Evolutionary conservation across 2,888 invertebrate genomes (phyloP).

Genomic region (Ornithoptera priamus): DNA sequence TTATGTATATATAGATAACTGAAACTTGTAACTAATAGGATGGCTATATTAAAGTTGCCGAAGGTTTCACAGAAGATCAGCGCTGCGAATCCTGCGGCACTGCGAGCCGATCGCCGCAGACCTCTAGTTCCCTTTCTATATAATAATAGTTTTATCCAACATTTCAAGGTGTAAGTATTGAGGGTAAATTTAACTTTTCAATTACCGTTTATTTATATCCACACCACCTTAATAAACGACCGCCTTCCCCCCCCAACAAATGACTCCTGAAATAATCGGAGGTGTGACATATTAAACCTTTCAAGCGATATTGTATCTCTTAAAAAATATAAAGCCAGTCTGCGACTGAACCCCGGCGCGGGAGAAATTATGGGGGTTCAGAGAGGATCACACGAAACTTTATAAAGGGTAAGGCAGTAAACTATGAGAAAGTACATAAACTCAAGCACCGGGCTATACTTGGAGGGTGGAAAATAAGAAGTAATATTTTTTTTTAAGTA

Average conservation of each 20-base stretch:
- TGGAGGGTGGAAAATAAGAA: constrained; percentile 14
- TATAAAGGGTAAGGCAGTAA: constrained; percentile 30
- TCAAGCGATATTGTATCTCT: constrained; percentile 16
- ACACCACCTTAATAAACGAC: neutral
- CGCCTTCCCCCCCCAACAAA: constrained; percentile 3
- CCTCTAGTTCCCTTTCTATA: too few species aligned
- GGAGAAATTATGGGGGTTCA: constrained; percentile 29
- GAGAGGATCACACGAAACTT: constrained; percentile 30
- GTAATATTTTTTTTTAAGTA: constrained; percentile 8
- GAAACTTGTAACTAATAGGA: too few species aligned
- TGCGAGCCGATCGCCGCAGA: too few species aligned
- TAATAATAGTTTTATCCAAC: too few species aligned
- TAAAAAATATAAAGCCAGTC: constrained; percentile 22
- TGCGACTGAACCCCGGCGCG: constrained; percentile 18
- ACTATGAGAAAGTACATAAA: constrained; percentile 30
- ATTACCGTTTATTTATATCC: too few species aligned
- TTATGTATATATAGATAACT: too few species aligned
- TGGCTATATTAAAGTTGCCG: too few species aligned
- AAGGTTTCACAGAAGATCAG: too few species aligned
- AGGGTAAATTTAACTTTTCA: too few species aligned
- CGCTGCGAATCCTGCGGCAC: too few species aligned
- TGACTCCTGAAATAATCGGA: constrained; percentile 24
- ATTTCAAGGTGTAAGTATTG: too few species aligned
- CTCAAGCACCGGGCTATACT: constrained; percentile 23
- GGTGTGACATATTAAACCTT: constrained; percentile 23